Percentiles rank a stretch among this genome's conserved stretches.
phyloP scores from a whole-genome alignment of 92 coral and sea anemone genomes.

The Zoanthus sociatus region DNA sequence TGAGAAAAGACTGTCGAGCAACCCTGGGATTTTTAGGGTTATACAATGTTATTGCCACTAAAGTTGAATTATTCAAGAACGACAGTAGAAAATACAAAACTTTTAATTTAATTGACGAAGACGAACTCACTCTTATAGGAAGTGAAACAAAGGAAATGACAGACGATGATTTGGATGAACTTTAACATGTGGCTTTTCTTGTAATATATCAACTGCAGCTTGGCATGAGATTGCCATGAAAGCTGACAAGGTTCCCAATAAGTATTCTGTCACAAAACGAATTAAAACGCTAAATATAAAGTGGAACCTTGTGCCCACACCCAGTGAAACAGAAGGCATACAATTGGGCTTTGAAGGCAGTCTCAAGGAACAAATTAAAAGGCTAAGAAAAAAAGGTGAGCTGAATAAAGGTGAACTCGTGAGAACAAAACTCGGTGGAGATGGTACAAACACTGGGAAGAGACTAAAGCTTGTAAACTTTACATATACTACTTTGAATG shows the following conservation, averaged over 20 bases:
- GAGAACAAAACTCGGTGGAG: constrained; percentile 20
- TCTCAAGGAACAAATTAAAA: constrained; percentile 8
- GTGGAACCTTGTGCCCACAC: constrained; percentile 30
- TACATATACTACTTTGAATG: constrained; percentile 53
- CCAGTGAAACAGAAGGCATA: constrained; percentile 35
- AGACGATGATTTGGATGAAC: constrained; percentile 4
- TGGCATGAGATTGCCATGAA: constrained; percentile 49
- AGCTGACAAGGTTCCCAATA: neutral
- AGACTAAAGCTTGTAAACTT: constrained; percentile 4
- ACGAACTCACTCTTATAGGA: neutral
- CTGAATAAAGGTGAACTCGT: neutral
- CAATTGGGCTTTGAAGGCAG: constrained; percentile 31
- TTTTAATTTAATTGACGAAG: constrained; percentile 27
- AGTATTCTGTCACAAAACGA: neutral
- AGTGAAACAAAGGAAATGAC: neutral
- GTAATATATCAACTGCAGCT: constrained; percentile 27
- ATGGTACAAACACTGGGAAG: neutral
- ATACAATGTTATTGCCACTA: constrained; percentile 6
- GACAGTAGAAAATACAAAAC: constrained; percentile 15
- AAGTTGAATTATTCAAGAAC: constrained; percentile 1
- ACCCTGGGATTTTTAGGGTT: constrained; percentile 26
- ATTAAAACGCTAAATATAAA: constrained; percentile 12
- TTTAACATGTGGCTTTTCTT: constrained; percentile 37
- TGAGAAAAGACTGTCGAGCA: constrained; percentile 27
- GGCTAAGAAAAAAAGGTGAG: neutral